phyloP scores from a whole-genome alignment of 2,113 vertebrate genomes.

The Zosterops pallidus region DNA sequence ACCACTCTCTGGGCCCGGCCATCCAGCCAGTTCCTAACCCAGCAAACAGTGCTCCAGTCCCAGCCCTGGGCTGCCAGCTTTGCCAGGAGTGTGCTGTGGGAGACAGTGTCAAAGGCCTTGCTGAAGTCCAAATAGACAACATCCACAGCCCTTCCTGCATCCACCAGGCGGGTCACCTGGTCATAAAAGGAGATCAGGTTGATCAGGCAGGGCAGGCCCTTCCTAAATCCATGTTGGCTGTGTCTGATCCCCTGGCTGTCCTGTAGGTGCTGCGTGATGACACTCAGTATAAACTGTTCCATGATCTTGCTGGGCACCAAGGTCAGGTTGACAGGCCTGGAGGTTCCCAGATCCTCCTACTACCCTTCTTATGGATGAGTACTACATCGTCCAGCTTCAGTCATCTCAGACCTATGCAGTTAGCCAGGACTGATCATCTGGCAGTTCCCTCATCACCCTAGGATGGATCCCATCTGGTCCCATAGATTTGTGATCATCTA shows the following conservation, averaged over 20 bases:
- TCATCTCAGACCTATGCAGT: background rate
- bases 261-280: background rate
- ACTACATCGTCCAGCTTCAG: background rate
- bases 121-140: background rate
- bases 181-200: background rate
- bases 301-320: background rate
- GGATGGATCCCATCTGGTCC: background rate
- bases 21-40: background rate
- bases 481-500: background rate
- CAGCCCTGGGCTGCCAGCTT: background rate
- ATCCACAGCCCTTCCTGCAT: background rate
- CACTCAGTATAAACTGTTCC: background rate
- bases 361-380: background rate
- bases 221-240: background rate
- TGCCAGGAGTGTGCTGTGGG: background rate
- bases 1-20: rapidly evolving
- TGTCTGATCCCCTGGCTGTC: background rate
- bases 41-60: background rate
- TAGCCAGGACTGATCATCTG: background rate
- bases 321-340: background rate
- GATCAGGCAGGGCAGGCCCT: background rate
- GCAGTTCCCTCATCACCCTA: too few relatives aligned
- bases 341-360: background rate
- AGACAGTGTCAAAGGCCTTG: background rate
- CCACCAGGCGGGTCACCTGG: too few relatives aligned